Conservation (phyloP, 2,797 vertebrate genomes). For the Eulemur coronatus region DNA sequence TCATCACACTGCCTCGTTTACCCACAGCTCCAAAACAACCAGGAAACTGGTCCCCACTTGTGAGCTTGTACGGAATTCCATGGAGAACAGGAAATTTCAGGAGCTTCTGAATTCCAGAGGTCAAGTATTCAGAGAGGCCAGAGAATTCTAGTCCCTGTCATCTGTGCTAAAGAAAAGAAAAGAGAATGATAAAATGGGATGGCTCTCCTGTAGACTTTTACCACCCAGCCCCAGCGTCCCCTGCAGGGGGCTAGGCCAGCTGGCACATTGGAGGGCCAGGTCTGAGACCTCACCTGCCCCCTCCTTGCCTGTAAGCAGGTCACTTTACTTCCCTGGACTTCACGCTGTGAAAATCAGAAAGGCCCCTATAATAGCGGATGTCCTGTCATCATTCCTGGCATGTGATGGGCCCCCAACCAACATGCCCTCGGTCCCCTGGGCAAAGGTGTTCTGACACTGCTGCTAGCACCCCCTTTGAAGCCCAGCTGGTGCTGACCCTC, state of each 20-base stretch:
- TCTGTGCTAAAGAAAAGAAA: neutral
- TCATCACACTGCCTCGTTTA: neutral
- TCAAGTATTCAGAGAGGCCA: neutral
- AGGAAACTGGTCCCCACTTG: neutral
- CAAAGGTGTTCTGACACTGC: neutral
- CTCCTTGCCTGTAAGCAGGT: neutral
- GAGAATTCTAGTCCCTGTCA: neutral
- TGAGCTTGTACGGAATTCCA: neutral
- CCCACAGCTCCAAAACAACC: neutral
- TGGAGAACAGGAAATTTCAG: neutral
- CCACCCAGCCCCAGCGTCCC: neutral
- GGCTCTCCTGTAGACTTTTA: neutral
- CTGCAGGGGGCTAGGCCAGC: neutral
- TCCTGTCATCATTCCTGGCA: neutral
- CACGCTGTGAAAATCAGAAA: neutral
- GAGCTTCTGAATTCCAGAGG: neutral
- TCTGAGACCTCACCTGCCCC: neutral
- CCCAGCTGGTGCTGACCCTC: neutral
- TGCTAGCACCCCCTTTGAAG: neutral
- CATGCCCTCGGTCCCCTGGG: accelerated
- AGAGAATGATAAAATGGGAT: neutral
- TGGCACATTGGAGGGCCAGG: neutral
- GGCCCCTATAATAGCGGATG: no score
- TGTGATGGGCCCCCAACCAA: neutral
- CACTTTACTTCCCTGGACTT: neutral